Percentiles rank a stretch among this genome's conserved stretches.
These are phyloP conservation scores for Gymnosoma rotundatum DNA, from an alignment of 2,888 invertebrate genomes.

Conservation along the genomic window DNA sequence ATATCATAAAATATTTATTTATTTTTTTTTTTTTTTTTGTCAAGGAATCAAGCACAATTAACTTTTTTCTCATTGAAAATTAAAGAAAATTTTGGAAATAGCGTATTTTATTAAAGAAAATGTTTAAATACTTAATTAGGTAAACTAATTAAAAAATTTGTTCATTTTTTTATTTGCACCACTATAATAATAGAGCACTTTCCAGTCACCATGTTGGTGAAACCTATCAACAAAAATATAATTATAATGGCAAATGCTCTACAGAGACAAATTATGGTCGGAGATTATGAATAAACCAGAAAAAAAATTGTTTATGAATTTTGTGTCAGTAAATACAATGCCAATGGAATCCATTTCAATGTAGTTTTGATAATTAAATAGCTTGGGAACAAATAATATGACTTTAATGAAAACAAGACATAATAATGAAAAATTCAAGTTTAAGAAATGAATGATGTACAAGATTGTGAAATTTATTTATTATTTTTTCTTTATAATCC, in stretches of 20 bases:
- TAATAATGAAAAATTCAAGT: conserved; percentile 16
- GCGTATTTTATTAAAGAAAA: no score
- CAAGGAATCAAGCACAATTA: no score
- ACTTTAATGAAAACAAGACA: conserved; percentile 22
- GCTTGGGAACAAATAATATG: conserved; percentile 49
- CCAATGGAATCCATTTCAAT: conserved; percentile 41
- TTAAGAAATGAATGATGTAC: conserved; percentile 20
- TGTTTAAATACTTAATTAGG: neutral
- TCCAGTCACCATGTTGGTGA: neutral
- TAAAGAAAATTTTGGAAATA: no score
- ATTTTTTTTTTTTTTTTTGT: no score
- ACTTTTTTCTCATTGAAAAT: no score
- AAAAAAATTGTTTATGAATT: conserved; percentile 21
- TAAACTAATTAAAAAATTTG: neutral
- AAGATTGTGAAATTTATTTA: conserved; percentile 38
- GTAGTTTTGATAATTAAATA: conserved; percentile 47
- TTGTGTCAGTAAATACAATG: conserved; percentile 58
- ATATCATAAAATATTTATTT: no score
- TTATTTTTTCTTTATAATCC: conserved; percentile 10
- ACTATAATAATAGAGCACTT: conserved; percentile 43
- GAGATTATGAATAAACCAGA: conserved; percentile 41
- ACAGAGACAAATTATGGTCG: conserved; percentile 35
- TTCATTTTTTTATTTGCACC: neutral
- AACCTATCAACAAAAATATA: neutral
- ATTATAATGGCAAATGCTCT: conserved; percentile 13